Conservation (phyloP, 2,888 invertebrate genomes). For the Tetropium fuscum region DNA sequence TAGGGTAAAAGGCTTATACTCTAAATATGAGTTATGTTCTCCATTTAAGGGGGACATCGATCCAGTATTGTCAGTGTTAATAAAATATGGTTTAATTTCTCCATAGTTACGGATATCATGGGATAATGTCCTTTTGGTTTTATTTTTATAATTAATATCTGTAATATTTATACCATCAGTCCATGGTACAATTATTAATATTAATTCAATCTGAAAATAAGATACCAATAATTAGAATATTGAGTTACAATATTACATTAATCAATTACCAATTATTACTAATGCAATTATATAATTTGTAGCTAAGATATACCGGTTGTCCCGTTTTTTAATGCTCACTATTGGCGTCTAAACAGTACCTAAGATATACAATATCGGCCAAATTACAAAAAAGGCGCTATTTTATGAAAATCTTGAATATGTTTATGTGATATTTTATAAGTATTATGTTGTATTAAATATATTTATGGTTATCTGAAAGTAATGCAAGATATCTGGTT, state of each 20-base stretch:
- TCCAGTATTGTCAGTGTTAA: constrained; percentile 40
- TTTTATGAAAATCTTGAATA: too few relatives aligned
- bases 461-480: too few relatives aligned
- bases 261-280: too few relatives aligned
- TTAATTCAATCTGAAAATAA: constrained; percentile 1
- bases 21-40: not conserved
- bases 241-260: not conserved
- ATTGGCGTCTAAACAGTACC: too few relatives aligned
- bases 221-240: not conserved
- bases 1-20: not conserved
- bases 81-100: constrained; percentile 43
- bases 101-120: constrained; percentile 44
- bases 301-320: too few relatives aligned
- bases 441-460: too few relatives aligned
- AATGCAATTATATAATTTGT: too few relatives aligned
- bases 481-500: too few relatives aligned
- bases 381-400: too few relatives aligned
- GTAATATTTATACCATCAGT: not conserved
- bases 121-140: constrained; percentile 47
- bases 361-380: too few relatives aligned
- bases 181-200: not conserved
- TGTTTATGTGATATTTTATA: too few relatives aligned
- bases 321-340: too few relatives aligned
- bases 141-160: constrained; percentile 21
- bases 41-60: not conserved